Base-by-base conservation (phyloP, 2,888 invertebrate species). In the Torymus aiolomorphi region DNA sequence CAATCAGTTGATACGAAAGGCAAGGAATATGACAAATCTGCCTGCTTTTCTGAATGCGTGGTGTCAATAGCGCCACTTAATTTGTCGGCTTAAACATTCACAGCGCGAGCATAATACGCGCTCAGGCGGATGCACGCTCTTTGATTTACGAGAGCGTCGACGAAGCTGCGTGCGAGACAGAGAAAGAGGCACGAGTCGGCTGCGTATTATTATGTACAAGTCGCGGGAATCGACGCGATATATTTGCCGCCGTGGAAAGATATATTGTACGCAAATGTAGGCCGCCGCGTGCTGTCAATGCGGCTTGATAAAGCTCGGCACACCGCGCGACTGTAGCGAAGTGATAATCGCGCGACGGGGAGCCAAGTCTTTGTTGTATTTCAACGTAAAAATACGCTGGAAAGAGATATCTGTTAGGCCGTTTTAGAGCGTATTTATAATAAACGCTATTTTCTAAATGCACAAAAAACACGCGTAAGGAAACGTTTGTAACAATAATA, bases 101-200 rank as follows among this genome's bases (percentile, higher is more conserved):
- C 54, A 49, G 20, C 42, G 4, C 62, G 54, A 42, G 57, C 18
- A 61, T 67, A 75, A 67, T 75, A 67, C 54, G 76, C 59, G 59
- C 67, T 24, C 67, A 24, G 1, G 51, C 31, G 76, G 62, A 72
- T 57, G 61, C 14, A 49, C 67, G 31, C 56, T 18, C 54, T 72
- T 67, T 80, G 66, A 80, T 76, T 76, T 76, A 76, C 79, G 79
- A 66, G 70, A 84, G 84, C 85, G 84, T 83, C 84, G 82, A 82
- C 73, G 77, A 72, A 74, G 80, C 75, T 56, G 74, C 67, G 82
- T 70, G 85, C 82, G 83, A 84, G 80, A 83, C 81, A 83, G 83
- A 82, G 81, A 84, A 80, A 81, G 71, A 78, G 75, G 73, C 54
- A 71, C 61, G 80, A 42, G 42, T 42, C 8, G 42, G 42, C 42